Conservation (phyloP, 2,113 vertebrate genomes). For the Hyla sarda region DNA sequence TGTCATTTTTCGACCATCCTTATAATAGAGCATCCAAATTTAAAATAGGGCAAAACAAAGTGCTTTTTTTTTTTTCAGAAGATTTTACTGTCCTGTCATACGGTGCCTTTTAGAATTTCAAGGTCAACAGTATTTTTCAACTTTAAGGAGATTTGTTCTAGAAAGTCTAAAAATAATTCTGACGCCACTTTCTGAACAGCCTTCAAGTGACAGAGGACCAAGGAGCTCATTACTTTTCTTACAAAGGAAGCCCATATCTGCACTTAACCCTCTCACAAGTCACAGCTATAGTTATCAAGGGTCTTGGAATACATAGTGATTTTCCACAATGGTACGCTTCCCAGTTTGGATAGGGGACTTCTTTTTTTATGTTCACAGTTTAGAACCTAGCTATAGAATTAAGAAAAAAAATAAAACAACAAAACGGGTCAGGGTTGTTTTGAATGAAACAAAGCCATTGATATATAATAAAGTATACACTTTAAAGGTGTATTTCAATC, state of each 20-base stretch:
- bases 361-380: neutral
- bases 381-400: too few species aligned
- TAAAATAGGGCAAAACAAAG: constrained; percentile 39
- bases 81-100: constrained; percentile 29
- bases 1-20: constrained; percentile 21
- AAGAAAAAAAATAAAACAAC: neutral
- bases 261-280: neutral
- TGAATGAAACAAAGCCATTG: too few species aligned
- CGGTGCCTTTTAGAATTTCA: constrained; percentile 23
- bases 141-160: constrained; percentile 32
- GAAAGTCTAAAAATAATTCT: constrained; percentile 40
- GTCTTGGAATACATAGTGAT: neutral
- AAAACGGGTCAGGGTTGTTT: neutral
- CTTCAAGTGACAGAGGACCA: neutral
- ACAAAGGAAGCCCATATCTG: constrained; percentile 9
- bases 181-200: constrained; percentile 3
- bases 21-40: neutral
- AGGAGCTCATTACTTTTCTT: constrained; percentile 33
- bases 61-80: constrained; percentile 16
- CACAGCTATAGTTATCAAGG: neutral
- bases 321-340: neutral
- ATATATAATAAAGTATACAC: too few species aligned
- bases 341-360: neutral
- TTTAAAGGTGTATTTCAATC: too few species aligned
- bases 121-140: constrained; percentile 41